A percentile compares a stretch with the other conserved stretches of the same genome.
These are phyloP conservation scores for Aurelia aurita DNA, from an alignment of 30 jellyfish, hydroid and myxozoan genomes.

Conservation along the genomic window DNA sequence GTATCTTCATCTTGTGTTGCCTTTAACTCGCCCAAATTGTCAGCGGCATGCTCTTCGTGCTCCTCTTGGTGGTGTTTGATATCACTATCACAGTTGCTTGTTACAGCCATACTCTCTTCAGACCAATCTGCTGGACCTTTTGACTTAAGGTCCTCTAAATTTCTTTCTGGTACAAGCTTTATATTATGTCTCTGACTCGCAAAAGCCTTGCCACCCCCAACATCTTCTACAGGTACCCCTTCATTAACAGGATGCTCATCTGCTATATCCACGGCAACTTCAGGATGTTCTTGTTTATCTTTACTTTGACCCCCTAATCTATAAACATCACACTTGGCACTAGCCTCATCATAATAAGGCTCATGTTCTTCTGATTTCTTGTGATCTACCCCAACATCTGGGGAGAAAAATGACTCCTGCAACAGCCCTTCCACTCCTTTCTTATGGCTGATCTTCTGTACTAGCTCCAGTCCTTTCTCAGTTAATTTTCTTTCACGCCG, in stretches of 20 bases:
- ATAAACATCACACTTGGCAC: too few species aligned
- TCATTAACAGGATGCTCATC: neutral
- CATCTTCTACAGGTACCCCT: neutral
- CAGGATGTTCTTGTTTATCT: neutral
- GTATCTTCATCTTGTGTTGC: neutral
- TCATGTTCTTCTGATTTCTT: neutral
- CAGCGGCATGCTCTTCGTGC: neutral
- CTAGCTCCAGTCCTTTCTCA: conserved; percentile 60
- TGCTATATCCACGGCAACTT: neutral
- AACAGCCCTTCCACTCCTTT: conserved; percentile 37
- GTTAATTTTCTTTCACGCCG: conserved; percentile 55
- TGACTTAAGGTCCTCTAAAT: neutral
- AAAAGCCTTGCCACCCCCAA: too few species aligned
- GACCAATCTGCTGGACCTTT: neutral
- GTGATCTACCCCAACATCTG: conserved; percentile 6
- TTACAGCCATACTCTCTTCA: neutral
- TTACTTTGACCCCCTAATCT: too few species aligned
- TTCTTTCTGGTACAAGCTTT: conserved; percentile 6
- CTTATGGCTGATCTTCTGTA: conserved; percentile 47
- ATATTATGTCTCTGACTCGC: neutral
- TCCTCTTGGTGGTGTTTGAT: neutral
- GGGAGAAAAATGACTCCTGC: conserved; percentile 29
- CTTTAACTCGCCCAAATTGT: neutral
- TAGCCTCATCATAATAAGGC: neutral
- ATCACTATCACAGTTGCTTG: neutral